These are phyloP conservation scores for Chlamydotis undulata DNA, from an alignment of 2,113 vertebrate species.

Conservation along the genomic window DNA sequence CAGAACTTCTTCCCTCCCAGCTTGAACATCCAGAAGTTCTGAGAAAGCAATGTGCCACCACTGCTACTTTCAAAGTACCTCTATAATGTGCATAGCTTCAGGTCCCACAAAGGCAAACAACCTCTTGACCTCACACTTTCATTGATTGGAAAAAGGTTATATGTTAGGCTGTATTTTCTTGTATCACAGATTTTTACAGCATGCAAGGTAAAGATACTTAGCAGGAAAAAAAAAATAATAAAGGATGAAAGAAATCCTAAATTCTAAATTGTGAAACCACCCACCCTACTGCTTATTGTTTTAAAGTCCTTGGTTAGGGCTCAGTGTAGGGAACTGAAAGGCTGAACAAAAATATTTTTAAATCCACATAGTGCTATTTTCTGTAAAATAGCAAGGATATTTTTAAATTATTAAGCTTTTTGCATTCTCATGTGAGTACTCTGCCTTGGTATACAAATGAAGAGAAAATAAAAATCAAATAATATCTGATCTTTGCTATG, in stretches of 20 bases:
- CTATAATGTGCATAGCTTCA: neutral
- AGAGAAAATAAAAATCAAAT: neutral
- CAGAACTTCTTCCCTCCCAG: neutral
- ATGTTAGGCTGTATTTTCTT: neutral
- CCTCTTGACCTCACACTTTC: neutral
- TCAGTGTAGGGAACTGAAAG: conserved; percentile 15
- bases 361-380: neutral
- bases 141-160: neutral
- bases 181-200: neutral
- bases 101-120: neutral
- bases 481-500: neutral
- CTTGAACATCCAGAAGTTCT: neutral
- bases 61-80: neutral
- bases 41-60: neutral
- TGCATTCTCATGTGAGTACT: neutral
- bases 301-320: neutral
- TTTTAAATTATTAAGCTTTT: neutral
- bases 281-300: neutral
- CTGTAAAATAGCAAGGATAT: neutral
- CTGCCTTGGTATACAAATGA: neutral
- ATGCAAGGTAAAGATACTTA: neutral
- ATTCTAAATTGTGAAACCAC: neutral
- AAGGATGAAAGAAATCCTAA: neutral
- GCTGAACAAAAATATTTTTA: neutral
- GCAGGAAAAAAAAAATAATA: neutral